Base-by-base conservation (phyloP, 2,797 vertebrate species). In the Megalops cyprinoides region DNA sequence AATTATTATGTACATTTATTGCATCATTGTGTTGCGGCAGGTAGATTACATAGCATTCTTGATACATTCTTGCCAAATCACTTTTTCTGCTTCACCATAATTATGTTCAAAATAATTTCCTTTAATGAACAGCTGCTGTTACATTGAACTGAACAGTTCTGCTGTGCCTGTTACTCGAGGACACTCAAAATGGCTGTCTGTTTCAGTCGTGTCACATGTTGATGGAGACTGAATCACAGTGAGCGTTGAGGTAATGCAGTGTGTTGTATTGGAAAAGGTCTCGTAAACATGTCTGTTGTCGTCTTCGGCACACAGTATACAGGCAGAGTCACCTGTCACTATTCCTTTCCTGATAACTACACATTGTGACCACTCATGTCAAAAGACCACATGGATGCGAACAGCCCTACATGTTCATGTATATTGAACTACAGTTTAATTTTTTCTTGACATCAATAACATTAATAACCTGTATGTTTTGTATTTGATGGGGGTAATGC, bases 371-470 rank as follows among this genome's bases (percentile, higher is more conserved):
- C 67, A n/a, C 39, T n/a, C 31, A 34, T 37, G 31, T 44, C 67
- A 71, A 44, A n/a, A 71, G 4, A 71, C 71, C 37, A n/a, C 9
- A 71, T 71, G 15, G 2, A 67, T 4, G 62, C 31, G 20, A 23
- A 44, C 10, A n/a, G 67, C 67, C 34, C 3, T 2, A 53, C 53
- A 15, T 18, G 51, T 18, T 53, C 12, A 28, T 65, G 31, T 37
- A n/a, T 71, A 44, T 44, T 42, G n/a, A 71, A 71, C 18, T 23
- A 39, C 20, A 71, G 71, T n/a, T n/a, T 0, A n/a, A 48, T 76
- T 60, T 76, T 71, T 76, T 76, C 46, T 56, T 71, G 67, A 71
- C 62, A 65, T 65, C 62, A n/a, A 7, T 65, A 71, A 42, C 20
- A 14, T 75, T 51, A 53, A 49, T 75, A 31, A 75, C 42, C 28